phyloP scores from a whole-genome alignment of 2,797 vertebrate genomes.

The Muscicapa comitata region DNA sequence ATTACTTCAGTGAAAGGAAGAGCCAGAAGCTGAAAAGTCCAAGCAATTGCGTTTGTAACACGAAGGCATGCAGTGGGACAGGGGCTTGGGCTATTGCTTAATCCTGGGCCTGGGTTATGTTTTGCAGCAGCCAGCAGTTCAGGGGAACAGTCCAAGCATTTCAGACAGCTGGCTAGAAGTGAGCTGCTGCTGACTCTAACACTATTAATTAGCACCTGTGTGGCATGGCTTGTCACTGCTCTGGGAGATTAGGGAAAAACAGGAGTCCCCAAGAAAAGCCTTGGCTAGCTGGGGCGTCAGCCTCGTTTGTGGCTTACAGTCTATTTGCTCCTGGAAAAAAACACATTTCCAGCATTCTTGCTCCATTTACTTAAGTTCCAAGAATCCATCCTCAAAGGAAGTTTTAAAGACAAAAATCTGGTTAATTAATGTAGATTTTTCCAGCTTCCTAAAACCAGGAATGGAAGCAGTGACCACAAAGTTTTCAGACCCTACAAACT shows the following conservation, averaged over 20 bases:
- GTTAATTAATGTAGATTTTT: slow-evolving; percentile 1
- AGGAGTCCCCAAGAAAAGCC: not conserved
- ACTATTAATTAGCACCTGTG: not conserved
- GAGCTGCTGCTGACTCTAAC: not conserved
- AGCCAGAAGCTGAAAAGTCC: not conserved
- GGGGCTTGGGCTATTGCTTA: not conserved
- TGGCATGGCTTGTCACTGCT: not conserved
- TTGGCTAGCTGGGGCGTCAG: not conserved
- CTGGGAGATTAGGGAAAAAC: not conserved
- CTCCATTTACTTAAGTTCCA: not conserved
- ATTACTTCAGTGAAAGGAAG: not conserved
- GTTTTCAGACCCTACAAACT: not conserved
- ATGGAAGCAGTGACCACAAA: not conserved
- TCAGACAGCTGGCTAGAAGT: not conserved
- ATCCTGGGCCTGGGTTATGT: not conserved
- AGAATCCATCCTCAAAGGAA: not conserved
- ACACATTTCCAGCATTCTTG: not conserved
- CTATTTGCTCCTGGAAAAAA: not conserved
- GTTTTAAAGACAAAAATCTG: not conserved
- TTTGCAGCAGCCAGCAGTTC: not conserved
- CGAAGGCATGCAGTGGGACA: not conserved
- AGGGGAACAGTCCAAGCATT: not conserved
- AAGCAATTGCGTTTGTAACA: accelerated
- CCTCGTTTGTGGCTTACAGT: not conserved
- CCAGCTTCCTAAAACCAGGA: not conserved